Evolutionary conservation across 1,140 invertebrate species (phyloP).

Genomic region (Lucilia sericata): DNA sequence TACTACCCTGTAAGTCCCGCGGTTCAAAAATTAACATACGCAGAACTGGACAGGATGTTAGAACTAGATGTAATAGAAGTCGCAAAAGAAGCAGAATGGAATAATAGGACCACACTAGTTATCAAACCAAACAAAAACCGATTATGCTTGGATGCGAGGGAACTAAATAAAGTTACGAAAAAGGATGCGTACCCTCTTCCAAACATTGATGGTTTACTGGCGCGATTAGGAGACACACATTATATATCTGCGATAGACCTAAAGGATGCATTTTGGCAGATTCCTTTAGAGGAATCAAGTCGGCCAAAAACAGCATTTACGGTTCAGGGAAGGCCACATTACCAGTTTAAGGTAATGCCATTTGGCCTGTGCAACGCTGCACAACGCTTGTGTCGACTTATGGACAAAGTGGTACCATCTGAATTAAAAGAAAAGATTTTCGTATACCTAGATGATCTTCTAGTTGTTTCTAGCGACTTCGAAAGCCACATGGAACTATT

Average conservation of each 20-base stretch:
- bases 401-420: slow-evolving; percentile 29
- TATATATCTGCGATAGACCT: slow-evolving; percentile 7
- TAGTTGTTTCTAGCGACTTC: not conserved
- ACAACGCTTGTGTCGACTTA: slow-evolving; percentile 40
- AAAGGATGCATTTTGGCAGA: not conserved
- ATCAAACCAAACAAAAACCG: slow-evolving; percentile 46
- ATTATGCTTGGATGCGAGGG: slow-evolving; percentile 64
- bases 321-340: not conserved
- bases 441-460: not conserved
- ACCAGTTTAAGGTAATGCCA: not conserved
- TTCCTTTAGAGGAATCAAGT: slow-evolving; percentile 19
- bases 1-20: slow-evolving; percentile 12
- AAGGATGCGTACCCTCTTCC: slow-evolving; percentile 48
- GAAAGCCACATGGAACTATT: slow-evolving; percentile 33
- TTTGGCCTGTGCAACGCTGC: slow-evolving; percentile 46
- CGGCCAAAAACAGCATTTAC: slow-evolving; percentile 1
- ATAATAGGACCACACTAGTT: not conserved
- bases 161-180: slow-evolving; percentile 59
- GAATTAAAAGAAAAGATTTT: not conserved
- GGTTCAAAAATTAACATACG: not conserved
- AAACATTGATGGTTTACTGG: not conserved
- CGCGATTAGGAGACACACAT: not conserved
- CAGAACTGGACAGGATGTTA: slow-evolving; percentile 4
- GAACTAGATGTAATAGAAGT: slow-evolving; percentile 3
- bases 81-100: slow-evolving; percentile 6